Percentiles rank a stretch among this genome's conserved stretches.
Conservation (phyloP, 2,113 vertebrate species). For the Ictalurus furcatus region DNA sequence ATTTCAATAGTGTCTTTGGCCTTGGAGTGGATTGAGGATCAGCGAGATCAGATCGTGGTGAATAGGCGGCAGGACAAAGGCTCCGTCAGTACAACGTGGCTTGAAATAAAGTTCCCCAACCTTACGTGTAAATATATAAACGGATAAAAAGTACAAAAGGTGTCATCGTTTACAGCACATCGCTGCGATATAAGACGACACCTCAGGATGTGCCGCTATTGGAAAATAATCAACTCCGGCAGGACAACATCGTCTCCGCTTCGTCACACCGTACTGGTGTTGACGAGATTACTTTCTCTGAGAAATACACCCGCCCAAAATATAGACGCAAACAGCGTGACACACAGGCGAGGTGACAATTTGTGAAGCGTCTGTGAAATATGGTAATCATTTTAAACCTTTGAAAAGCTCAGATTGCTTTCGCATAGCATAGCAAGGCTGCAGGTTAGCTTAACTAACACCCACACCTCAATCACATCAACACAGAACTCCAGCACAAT, state of each 20-base stretch:
- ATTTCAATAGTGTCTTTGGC: slow-evolving; percentile 25
- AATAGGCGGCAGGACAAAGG: neutral
- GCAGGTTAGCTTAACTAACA: neutral
- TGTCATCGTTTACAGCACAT: neutral
- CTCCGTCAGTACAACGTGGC: neutral
- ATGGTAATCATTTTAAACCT: neutral
- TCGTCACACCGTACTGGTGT: neutral
- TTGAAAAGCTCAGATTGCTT: neutral
- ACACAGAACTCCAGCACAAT: slow-evolving; percentile 5
- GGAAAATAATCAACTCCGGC: neutral
- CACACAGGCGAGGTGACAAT: neutral
- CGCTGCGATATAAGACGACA: neutral
- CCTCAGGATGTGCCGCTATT: neutral
- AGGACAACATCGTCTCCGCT: neutral
- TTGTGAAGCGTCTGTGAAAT: neutral
- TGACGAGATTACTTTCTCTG: neutral
- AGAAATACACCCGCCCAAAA: neutral
- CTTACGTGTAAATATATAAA: neutral
- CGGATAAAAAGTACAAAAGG: neutral
- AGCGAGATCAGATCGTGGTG: neutral
- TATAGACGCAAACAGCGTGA: neutral
- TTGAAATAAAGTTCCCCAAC: neutral
- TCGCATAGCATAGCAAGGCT: neutral
- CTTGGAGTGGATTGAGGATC: neutral
- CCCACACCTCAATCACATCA: neutral